Evolutionary conservation across 2,888 invertebrate genomes (phyloP).

Genomic region (Dryococelus australis): DNA sequence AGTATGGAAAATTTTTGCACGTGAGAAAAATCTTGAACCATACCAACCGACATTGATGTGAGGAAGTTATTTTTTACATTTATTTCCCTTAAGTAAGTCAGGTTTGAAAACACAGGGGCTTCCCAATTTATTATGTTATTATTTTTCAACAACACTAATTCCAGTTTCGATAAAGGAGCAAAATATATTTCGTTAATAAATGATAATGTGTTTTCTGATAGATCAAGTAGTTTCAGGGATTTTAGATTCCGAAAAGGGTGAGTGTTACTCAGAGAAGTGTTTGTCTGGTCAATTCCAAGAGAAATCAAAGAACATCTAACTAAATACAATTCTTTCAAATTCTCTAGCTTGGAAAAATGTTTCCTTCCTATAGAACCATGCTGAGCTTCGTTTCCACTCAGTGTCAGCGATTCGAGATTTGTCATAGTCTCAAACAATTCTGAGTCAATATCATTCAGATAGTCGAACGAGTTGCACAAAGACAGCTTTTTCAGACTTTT

Average conservation of each 20-base stretch:
- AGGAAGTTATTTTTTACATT: conserved; percentile 64
- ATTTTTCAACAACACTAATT: conserved; percentile 61
- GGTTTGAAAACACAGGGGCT: conserved; percentile 56
- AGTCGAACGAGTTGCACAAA: conserved; percentile 59
- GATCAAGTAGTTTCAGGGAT: conserved; percentile 24
- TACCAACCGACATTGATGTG: conserved; percentile 63
- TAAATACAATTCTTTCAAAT: conserved; percentile 59
- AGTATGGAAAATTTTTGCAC: conserved; percentile 63
- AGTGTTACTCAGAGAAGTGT: too few relatives aligned
- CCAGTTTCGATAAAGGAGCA: conserved; percentile 56
- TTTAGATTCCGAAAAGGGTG: conserved; percentile 2
- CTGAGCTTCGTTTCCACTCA: conserved; percentile 64
- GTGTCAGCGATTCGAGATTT: conserved; percentile 61
- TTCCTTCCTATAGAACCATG: conserved; percentile 52
- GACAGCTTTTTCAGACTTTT: conserved; percentile 56
- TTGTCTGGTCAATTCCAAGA: background rate
- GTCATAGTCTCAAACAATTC: conserved; percentile 58
- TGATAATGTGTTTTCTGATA: conserved; percentile 27
- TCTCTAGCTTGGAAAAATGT: conserved; percentile 59
- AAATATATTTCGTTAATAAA: conserved; percentile 55
- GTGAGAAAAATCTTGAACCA: conserved; percentile 64
- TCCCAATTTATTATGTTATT: conserved; percentile 68
- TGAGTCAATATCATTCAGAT: conserved; percentile 53
- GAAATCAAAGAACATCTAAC: conserved; percentile 50
- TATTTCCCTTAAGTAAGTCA: conserved; percentile 59